These are phyloP conservation scores for Leptinotarsa defecta DNA, from an alignment of 1,140 invertebrate species.

Conservation along the genomic window DNA sequence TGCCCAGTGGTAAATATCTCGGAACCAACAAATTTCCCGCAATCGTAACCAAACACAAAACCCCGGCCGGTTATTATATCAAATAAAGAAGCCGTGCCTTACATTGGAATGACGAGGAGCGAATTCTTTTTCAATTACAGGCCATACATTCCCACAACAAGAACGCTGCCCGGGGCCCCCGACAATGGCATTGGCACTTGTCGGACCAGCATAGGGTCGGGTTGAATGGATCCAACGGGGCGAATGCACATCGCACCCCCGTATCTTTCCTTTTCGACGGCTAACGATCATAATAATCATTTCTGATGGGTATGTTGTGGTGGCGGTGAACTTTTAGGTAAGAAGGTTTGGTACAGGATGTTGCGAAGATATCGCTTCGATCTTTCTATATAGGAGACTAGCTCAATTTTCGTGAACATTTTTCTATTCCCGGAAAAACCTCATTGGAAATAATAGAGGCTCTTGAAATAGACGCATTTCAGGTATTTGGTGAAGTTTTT, in stretches of 20 bases:
- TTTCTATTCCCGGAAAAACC: too few species aligned
- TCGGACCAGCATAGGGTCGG: neutral
- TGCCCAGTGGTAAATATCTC: too few species aligned
- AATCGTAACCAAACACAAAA: slow-evolving; percentile 12
- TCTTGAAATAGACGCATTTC: too few species aligned
- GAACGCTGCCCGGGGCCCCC: neutral
- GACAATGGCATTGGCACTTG: slow-evolving; percentile 16
- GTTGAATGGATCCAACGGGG: neutral
- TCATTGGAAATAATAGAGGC: too few species aligned
- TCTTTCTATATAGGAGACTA: too few species aligned
- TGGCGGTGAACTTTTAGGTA: neutral
- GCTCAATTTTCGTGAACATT: too few species aligned
- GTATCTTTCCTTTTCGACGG: neutral
- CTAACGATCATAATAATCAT: slow-evolving; percentile 6
- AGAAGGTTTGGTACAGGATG: neutral
- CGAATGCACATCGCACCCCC: slow-evolving; percentile 12
- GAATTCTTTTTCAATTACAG: slow-evolving; percentile 17
- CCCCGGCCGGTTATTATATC: neutral
- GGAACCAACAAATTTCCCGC: neutral
- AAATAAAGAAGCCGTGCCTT: neutral
- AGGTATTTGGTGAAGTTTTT: too few species aligned
- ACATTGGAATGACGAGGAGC: neutral
- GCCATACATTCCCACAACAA: neutral
- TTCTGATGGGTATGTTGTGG: neutral
- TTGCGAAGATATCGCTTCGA: neutral